These are phyloP conservation scores for Nephrotoma flavescens DNA, from an alignment of 2,888 invertebrate genomes.

Conservation along the genomic window DNA sequence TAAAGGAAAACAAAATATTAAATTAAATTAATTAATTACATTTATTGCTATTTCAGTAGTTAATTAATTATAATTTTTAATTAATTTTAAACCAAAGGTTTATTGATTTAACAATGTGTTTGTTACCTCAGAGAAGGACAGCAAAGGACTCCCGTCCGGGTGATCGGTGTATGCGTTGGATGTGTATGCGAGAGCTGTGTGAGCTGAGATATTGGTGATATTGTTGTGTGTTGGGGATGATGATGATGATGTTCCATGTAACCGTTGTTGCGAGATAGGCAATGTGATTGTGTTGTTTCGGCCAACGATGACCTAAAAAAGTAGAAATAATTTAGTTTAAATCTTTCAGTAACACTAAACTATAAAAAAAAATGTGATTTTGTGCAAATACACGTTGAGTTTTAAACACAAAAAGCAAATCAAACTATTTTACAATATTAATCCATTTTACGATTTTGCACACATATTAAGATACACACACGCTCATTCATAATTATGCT, in stretches of 20 bases:
- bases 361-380: not conserved
- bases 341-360: not conserved
- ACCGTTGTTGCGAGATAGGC: conserved; percentile 20
- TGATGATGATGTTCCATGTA: conserved; percentile 25
- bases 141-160: conserved; percentile 51
- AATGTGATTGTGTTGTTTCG: conserved; percentile 19
- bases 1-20: not conserved
- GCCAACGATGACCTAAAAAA: conserved; percentile 24
- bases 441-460: not conserved
- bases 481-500: not conserved
- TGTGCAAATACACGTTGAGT: not conserved
- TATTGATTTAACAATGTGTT: conserved; percentile 56
- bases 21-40: conserved; percentile 1
- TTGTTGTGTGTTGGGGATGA: conserved; percentile 29
- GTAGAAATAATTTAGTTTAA: not conserved
- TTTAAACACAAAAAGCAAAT: not conserved
- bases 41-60: conserved; percentile 11
- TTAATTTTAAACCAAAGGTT: conserved; percentile 7
- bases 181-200: conserved; percentile 33
- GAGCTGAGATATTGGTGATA: conserved; percentile 33
- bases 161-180: conserved; percentile 36
- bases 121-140: conserved; percentile 66
- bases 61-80: conserved; percentile 11
- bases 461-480: not conserved
- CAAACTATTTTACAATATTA: not conserved